A percentile compares a stretch with the other conserved stretches of the same genome.
Evolutionary conservation across 1,140 invertebrate genomes (phyloP).

Genomic region (Halyomorpha halys): DNA sequence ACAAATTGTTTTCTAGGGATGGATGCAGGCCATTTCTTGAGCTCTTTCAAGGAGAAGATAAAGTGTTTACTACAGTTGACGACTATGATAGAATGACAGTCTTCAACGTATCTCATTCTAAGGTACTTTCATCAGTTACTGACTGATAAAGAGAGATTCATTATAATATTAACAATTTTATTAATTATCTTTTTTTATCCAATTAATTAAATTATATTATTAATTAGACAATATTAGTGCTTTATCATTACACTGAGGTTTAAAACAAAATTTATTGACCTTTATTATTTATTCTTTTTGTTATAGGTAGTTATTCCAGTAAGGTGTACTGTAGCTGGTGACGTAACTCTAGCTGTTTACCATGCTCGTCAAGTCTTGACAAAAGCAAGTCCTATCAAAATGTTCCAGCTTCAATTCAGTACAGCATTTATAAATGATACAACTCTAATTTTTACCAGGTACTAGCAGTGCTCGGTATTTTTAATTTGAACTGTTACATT

Average conservation of each 20-base stretch:
- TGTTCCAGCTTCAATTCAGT: conserved; percentile 78
- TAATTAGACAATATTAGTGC: no score
- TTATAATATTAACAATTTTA: no score
- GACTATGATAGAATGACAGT: conserved; percentile 83
- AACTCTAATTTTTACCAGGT: conserved; percentile 61
- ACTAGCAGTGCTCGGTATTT: conserved; percentile 30
- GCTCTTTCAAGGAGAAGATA: conserved; percentile 77
- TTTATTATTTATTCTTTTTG: conserved; percentile 21
- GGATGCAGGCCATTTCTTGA: conserved; percentile 89
- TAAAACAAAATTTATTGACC: no score
- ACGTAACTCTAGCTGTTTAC: conserved; percentile 69
- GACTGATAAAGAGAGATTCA: no score
- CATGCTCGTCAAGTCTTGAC: conserved; percentile 81
- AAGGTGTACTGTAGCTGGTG: conserved; percentile 63
- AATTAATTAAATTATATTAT: no score
- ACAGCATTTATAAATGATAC: conserved; percentile 71
- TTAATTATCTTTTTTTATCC: no score
- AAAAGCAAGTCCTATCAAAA: conserved; percentile 73
- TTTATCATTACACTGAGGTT: no score
- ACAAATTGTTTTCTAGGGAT: conserved; percentile 47
- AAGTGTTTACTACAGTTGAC: conserved; percentile 68
- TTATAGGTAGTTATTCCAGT: conserved; percentile 37
- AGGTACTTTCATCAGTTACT: conserved; percentile 38
- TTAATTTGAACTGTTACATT: background rate
- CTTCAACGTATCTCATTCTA: conserved; percentile 64